Conservation (phyloP, 2,888 invertebrate genomes). For the Drosophila leonis region DNA sequence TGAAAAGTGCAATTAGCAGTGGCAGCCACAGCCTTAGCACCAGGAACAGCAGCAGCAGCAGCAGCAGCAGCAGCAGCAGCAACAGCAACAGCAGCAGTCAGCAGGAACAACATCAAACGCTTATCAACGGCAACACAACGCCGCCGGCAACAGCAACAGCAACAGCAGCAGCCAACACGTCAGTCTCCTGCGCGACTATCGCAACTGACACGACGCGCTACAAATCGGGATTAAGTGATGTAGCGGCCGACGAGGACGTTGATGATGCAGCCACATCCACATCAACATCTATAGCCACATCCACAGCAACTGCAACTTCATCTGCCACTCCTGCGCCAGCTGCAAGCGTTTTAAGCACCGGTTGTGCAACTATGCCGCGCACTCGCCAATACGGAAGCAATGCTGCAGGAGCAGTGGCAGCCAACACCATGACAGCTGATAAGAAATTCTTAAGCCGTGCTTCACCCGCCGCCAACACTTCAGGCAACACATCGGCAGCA, state of each 20-base stretch:
- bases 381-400: conserved; percentile 75
- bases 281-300: conserved; percentile 23
- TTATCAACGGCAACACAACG: conserved; percentile 71
- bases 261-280: conserved; percentile 51
- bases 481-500: conserved; percentile 30
- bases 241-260: conserved; percentile 65
- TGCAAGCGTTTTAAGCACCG: conserved; percentile 76
- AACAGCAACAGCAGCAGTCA: conserved; percentile 19
- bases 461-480: conserved; percentile 49
- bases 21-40: conserved; percentile 50
- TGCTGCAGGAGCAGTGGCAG: conserved; percentile 48
- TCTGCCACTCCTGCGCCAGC: conserved; percentile 55
- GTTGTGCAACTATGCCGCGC: conserved; percentile 83
- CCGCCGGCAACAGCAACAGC: conserved; percentile 50
- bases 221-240: conserved; percentile 80
- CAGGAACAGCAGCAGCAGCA: conserved; percentile 35
- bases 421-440: conserved; percentile 79
- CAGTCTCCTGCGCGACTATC: conserved; percentile 64
- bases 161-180: conserved; percentile 56
- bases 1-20: conserved; percentile 80
- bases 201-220: conserved; percentile 77
- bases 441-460: conserved; percentile 76
- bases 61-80: conserved; percentile 27
- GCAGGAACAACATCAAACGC: conserved; percentile 66
- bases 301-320: conserved; percentile 49